Evolutionary conservation across 2,797 vertebrate species (phyloP).

Genomic region (Megalops cyprinoides): DNA sequence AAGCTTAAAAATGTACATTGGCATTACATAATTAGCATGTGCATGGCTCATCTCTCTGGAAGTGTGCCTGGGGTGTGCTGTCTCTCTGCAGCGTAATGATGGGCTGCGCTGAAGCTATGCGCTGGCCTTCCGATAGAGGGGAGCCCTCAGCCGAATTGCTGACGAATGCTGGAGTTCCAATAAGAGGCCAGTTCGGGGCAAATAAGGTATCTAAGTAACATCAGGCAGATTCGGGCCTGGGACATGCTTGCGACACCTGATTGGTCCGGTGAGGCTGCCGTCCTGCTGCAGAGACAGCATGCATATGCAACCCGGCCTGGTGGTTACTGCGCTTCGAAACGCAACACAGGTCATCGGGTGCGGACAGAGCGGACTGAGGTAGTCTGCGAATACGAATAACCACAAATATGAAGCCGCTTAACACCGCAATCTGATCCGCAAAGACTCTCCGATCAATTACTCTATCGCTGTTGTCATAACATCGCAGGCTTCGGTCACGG

Average conservation of each 20-base stretch:
- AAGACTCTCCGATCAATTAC: constrained; percentile 32
- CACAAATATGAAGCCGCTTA: constrained; percentile 16
- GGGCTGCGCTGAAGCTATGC: background rate
- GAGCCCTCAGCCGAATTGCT: background rate
- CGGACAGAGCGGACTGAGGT: background rate
- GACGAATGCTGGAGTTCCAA: constrained; percentile 12
- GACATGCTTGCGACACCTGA: background rate
- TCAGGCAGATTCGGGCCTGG: background rate
- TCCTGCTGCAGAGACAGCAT: background rate
- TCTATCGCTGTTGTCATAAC: constrained; percentile 10
- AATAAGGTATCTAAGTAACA: background rate
- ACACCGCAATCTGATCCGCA: constrained; percentile 17
- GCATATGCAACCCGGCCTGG: background rate
- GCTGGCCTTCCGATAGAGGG: background rate
- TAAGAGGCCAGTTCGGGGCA: background rate
- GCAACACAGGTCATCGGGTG: background rate
- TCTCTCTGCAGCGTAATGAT: background rate
- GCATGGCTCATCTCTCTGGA: background rate
- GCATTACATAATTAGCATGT: constrained; percentile 7
- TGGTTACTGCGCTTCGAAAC: background rate
- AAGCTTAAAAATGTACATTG: constrained; percentile 5
- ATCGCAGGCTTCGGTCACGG: background rate
- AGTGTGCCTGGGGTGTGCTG: background rate
- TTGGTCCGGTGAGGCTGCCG: background rate
- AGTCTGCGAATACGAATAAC: background rate